Conservation (phyloP, 2,888 invertebrate genomes). For the Liopterus haemorrhoidalis region DNA sequence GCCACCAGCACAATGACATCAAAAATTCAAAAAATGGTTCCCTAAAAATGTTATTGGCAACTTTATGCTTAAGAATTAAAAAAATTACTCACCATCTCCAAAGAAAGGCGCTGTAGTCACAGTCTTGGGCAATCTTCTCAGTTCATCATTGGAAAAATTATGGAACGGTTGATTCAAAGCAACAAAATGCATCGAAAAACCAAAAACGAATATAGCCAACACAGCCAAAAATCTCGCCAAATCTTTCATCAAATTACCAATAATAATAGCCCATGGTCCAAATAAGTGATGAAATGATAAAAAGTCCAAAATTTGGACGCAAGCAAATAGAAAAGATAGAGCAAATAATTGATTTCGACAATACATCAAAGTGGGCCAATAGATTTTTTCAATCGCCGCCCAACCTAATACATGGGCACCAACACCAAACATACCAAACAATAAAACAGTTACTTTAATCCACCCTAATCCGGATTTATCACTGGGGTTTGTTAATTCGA, state of each 20-base stretch:
- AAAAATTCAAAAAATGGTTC: too few species aligned
- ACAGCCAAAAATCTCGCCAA: conserved; percentile 96
- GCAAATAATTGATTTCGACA: conserved; percentile 96
- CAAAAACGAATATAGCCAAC: conserved; percentile 94
- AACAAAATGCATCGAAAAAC: conserved; percentile 95
- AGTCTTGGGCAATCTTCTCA: conserved; percentile 53
- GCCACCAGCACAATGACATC: too few species aligned
- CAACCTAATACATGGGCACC: conserved; percentile 81
- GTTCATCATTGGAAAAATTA: conserved; percentile 59
- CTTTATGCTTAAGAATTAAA: too few species aligned
- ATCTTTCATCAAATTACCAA: conserved; percentile 90
- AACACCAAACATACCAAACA: conserved; percentile 86
- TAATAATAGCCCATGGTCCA: conserved; percentile 99
- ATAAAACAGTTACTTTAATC: conserved; percentile 79
- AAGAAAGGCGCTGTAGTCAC: conserved; percentile 47
- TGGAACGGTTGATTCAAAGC: conserved; percentile 92
- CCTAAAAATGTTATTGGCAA: too few species aligned
- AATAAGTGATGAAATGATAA: conserved; percentile 98
- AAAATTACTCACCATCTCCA: conserved; percentile 64
- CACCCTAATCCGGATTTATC: conserved; percentile 96
- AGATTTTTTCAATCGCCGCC: conserved; percentile 57
- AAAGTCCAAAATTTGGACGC: conserved; percentile 96
- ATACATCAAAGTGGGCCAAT: conserved; percentile 86
- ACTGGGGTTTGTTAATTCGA: conserved; percentile 95
- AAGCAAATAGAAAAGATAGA: conserved; percentile 87